phyloP scores from a whole-genome alignment of 2,113 vertebrate species.

The human region GRCh38 chr12:44158501-44159000 shows the following conservation, averaged over 20 bases:
- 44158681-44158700: constrained; percentile 26
- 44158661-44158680: constrained; percentile 67
- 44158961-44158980: background rate
- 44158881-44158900: background rate
- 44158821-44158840: background rate
- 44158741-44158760: constrained; percentile 71
- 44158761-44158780: background rate
- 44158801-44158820: background rate
- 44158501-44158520: constrained; percentile 85
- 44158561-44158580: constrained; percentile 79
- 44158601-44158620: constrained; percentile 69
- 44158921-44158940: background rate
- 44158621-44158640: constrained; percentile 63
- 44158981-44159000: background rate
- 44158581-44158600: constrained; percentile 69
- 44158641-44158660: constrained; percentile 72
- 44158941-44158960: background rate
- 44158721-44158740: constrained; percentile 59
- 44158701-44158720: constrained; percentile 61
- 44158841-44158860: background rate
- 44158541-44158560: constrained; percentile 84
- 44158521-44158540: constrained; percentile 85
- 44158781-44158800: background rate
- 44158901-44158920: constrained; percentile 49
- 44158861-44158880: background rate